These are phyloP conservation scores for Reinhardtius hippoglossoides DNA, from an alignment of 2,113 vertebrate species.

Conservation along the genomic window DNA sequence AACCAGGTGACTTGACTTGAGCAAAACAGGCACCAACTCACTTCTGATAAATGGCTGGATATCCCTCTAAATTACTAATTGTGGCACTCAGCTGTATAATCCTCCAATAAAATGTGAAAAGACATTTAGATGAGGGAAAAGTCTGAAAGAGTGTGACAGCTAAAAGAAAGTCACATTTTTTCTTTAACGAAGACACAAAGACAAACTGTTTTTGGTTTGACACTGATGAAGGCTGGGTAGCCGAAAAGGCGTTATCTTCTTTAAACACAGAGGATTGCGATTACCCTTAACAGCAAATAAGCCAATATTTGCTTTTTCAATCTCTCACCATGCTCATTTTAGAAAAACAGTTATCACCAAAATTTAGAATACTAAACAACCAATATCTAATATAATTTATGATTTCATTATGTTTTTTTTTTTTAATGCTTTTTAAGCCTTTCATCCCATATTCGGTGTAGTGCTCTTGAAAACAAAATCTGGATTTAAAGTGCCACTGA, in stretches of 20 bases:
- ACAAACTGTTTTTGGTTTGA: background rate
- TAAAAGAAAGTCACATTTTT: background rate
- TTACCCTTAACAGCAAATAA: conserved; percentile 14
- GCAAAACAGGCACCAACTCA: background rate
- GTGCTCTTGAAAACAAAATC: conserved; percentile 77
- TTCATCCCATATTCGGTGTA: conserved; percentile 70
- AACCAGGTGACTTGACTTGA: background rate
- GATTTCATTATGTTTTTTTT: conserved; percentile 63
- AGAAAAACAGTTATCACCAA: conserved; percentile 24
- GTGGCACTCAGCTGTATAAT: conserved; percentile 1
- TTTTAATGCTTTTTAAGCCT: conserved; percentile 57
- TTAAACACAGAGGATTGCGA: background rate
- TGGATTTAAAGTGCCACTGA: conserved; percentile 69
- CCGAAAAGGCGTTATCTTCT: background rate
- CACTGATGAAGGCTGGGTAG: background rate
- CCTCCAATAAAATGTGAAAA: background rate
- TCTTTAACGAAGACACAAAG: background rate
- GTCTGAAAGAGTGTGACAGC: background rate
- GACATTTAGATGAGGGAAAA: background rate
- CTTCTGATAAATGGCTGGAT: background rate
- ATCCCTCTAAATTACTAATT: background rate
- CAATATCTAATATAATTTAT: conserved; percentile 55
- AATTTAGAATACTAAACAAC: conserved; percentile 42
- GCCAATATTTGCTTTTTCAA: conserved; percentile 47
- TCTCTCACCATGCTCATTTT: conserved; percentile 27